Base-by-base conservation (phyloP, 1,140 invertebrate genomes). In the Littorina saxatilis region DNA sequence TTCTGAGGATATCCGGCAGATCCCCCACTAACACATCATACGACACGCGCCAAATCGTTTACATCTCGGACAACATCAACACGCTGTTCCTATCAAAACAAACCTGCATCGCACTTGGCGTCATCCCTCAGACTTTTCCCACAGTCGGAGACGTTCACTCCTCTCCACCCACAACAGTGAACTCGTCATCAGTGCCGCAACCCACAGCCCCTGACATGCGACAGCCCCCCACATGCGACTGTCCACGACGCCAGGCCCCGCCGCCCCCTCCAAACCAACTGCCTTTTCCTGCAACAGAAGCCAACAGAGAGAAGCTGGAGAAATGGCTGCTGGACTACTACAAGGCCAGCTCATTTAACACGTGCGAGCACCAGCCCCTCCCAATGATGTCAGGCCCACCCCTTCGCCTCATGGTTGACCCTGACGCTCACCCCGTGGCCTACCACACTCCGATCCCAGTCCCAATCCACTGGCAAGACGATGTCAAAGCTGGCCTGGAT, bases 341-440 rank as follows among this genome's bases (percentile, higher is more conserved):
- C 79, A 68, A 37, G 13, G 73, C 85, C 15, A 84, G 80, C 55
- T 82, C 85, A 35, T 87, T 87, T 80, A 88, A 88, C 43, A 82
- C 68, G 11, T 89, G 86, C 78, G 82, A 87, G 29, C 87, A 88
- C 32, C 85, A 87, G 37, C 74, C 82, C 0, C 80, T 85, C 0
- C 85, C 86, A 9, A 32, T 83, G 50, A 88, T 87, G 84, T 47
- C 58, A 3, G 78, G 81, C 3, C 74, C 82, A 39, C 75, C 85
- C 17, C 74, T 86, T 35, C 61, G 73, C 17, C 70, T 87, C 0
- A 83, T 83, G 63, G 58, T 84, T 0, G 83, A 87, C 70, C 77
- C 70, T 17, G 61, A 82, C 66, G 82, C 78, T 5, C 47, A 40
- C 32, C 83, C 78, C 2, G 58, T 82, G 0, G 82, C 79, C 20